Percentiles rank a stretch among this genome's conserved stretches.
These are phyloP conservation scores for Homalodisca vitripennis DNA, from an alignment of 1,140 invertebrate genomes.

Conservation along the genomic window DNA sequence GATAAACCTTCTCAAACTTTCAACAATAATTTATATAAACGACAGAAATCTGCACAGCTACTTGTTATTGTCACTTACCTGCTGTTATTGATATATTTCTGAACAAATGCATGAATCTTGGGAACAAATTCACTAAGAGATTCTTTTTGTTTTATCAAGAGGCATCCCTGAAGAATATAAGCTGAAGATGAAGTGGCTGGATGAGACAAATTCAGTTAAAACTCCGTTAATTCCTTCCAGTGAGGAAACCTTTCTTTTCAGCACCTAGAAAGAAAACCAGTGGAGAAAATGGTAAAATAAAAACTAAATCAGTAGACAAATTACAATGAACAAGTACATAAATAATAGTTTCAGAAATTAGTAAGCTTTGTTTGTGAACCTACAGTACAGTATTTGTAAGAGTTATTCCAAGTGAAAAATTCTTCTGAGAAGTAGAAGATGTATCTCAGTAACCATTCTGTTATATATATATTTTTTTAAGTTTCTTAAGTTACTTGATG, in stretches of 20 bases:
- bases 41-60: background rate
- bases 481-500: no score
- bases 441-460: no score
- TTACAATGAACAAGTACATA: no score
- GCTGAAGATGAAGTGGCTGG: constrained; percentile 49
- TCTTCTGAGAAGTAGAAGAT: no score
- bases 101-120: constrained; percentile 66
- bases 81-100: constrained; percentile 56
- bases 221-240: constrained; percentile 48
- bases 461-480: no score
- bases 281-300: background rate
- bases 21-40: background rate
- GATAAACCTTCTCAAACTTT: background rate
- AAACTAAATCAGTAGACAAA: no score
- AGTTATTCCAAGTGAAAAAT: no score
- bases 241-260: constrained; percentile 43
- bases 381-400: no score
- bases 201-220: constrained; percentile 50
- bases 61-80: background rate
- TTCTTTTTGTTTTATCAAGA: constrained; percentile 51
- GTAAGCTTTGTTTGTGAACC: no score
- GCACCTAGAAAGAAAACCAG: constrained; percentile 37
- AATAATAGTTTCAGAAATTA: no score
- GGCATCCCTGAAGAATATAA: constrained; percentile 60
- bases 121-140: constrained; percentile 60